Conservation (phyloP, 2,797 vertebrate genomes). For the Buphagus erythrorhynchus region DNA sequence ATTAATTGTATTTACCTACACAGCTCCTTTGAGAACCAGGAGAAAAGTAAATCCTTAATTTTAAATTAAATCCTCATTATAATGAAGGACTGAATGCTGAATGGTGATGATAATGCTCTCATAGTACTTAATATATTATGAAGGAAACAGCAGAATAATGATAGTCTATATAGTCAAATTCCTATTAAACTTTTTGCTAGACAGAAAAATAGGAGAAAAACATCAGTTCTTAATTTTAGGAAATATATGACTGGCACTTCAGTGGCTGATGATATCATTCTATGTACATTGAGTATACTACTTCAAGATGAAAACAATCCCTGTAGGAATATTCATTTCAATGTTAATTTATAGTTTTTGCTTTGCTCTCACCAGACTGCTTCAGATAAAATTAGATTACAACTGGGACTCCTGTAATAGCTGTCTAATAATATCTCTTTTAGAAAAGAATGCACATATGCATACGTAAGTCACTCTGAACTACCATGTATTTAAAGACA, state of each 20-base stretch:
- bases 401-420: background rate
- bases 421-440: background rate
- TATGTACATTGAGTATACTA: background rate
- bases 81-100: background rate
- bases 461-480: background rate
- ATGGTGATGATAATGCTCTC: background rate
- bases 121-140: background rate
- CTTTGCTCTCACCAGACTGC: background rate
- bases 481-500: background rate
- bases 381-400: background rate
- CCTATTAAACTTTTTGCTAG: background rate
- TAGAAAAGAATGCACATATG: background rate
- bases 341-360: background rate
- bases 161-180: background rate
- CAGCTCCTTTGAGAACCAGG: background rate
- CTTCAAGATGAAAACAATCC: background rate
- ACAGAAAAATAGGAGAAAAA: background rate
- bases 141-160: background rate
- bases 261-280: background rate
- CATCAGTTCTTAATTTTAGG: background rate
- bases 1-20: background rate
- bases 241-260: background rate
- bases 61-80: background rate
- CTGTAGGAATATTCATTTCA: background rate
- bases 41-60: background rate